Base-by-base conservation (phyloP, 2,888 invertebrate species). In the Eremobia ochroleuca region DNA sequence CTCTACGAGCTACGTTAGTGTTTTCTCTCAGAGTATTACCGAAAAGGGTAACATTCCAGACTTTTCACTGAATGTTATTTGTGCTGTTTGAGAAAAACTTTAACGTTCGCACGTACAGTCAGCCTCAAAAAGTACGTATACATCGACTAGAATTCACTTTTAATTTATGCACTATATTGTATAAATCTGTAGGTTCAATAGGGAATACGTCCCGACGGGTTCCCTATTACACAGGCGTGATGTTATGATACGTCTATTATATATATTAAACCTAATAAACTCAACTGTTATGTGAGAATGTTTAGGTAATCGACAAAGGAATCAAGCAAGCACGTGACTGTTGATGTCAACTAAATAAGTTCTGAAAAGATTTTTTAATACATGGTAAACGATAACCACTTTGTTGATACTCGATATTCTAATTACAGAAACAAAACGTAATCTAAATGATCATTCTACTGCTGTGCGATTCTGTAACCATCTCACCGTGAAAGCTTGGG, bases 1-100 rank as follows among this genome's bases (percentile, higher is more conserved):
- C 9, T 25, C 31, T 68, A 40, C 69, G 21, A 72, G 76, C 65
- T 31, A 59, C 31, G 21, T 21, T 9, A 31, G 21, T 21, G 43
- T 62, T 82, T 72, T 62, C 66, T 74, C 37, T 61, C n/a, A 15
- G n/a, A 64, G 25, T 58, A 61, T 73, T 67, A 37, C 40, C 31
- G 40, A 37, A 15, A 67, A 40, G 75, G 58, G 70, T 61, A 64
- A 71, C 55, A 70, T 76, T 76, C 37, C 28, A 67, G 46, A 73
- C 55, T 62, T 69, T 77, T 73, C 59, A 55, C n/a, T 28, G 25
- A 62, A 9, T 62, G 18, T 61, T 65, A 65, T 75, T 61, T 25
- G 9, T 34, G 59, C n/a, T 21, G 71, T 72, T 52, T 68, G 18
- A 59, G 34, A 52, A 49, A 9, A n/a, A 11, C 25, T 18, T 65